Evolutionary conservation across 2,888 invertebrate species (phyloP).

Genomic region (Synanthedon myopaeformis): DNA sequence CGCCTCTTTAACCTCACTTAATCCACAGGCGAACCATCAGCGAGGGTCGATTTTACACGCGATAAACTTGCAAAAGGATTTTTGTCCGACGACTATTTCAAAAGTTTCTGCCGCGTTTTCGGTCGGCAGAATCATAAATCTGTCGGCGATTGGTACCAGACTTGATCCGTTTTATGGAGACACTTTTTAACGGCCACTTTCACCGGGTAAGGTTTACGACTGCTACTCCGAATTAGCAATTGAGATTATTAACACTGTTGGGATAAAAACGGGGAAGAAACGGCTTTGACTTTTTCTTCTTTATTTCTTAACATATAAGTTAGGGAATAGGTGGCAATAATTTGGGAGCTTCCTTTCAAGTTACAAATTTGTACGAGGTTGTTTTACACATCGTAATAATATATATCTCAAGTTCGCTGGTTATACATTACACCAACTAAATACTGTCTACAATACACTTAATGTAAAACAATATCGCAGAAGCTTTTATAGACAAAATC

Average conservation of each 20-base stretch:
- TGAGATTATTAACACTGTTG: slow-evolving; percentile 14
- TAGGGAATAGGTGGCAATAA: too few species aligned
- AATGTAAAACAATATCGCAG: too few species aligned
- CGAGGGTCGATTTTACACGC: slow-evolving; percentile 42
- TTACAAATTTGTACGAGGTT: too few species aligned
- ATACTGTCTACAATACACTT: too few species aligned
- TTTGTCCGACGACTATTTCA: slow-evolving; percentile 23
- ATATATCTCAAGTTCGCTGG: too few species aligned
- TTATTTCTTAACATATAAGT: too few species aligned
- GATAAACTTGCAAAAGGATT: slow-evolving; percentile 43
- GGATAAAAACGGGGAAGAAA: too few species aligned
- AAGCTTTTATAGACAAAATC: too few species aligned
- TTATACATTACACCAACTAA: too few species aligned
- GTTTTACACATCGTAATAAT: too few species aligned
- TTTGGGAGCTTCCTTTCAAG: too few species aligned
- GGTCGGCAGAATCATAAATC: slow-evolving; percentile 29
- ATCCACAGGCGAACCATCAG: slow-evolving; percentile 35
- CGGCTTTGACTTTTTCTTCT: too few species aligned
- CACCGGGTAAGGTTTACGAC: slow-evolving; percentile 11
- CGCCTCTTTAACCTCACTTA: slow-evolving; percentile 32
- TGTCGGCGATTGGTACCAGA: slow-evolving; percentile 22
- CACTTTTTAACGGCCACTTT: slow-evolving; percentile 37
- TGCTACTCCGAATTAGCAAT: slow-evolving; percentile 15
- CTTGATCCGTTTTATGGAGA: slow-evolving; percentile 36
- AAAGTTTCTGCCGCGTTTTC: slow-evolving; percentile 5